Evolutionary conservation across 2,797 vertebrate species (phyloP).

Genomic region (Chromis chromis): DNA sequence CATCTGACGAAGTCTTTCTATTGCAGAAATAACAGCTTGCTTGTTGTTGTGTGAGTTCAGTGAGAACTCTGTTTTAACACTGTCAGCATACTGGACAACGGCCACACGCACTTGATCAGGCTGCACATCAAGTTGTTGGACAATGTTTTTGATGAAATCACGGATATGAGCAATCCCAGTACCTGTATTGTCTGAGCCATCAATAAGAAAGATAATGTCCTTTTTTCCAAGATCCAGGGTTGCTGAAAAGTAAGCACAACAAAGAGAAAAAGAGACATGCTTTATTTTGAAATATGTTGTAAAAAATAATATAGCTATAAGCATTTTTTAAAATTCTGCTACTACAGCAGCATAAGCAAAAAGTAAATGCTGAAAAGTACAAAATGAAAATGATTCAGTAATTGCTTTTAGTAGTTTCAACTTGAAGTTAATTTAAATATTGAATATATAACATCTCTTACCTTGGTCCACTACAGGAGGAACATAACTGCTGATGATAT

Average conservation of each 20-base stretch:
- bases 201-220: conserved; percentile 95
- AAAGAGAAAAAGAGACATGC: neutral
- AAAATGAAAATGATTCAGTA: neutral
- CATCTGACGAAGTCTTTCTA: conserved; percentile 88
- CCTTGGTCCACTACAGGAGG: conserved; percentile 35
- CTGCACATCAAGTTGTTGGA: conserved; percentile 88
- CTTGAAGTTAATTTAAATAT: neutral
- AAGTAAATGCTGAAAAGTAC: neutral
- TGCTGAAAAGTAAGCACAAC: conserved; percentile 56
- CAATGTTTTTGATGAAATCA: conserved; percentile 89
- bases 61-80: conserved; percentile 87
- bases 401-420: neutral
- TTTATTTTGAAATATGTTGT: neutral
- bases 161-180: conserved; percentile 89
- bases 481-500: conserved; percentile 60
- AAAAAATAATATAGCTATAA: too few species aligned
- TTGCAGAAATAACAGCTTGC: conserved; percentile 79
- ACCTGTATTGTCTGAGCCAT: conserved; percentile 88
- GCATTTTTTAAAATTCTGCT: too few species aligned
- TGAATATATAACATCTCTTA: conserved; percentile 61
- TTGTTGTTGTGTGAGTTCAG: conserved; percentile 89
- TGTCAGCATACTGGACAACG: conserved; percentile 91
- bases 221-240: conserved; percentile 81
- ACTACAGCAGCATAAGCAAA: neutral
- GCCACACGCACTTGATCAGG: conserved; percentile 89